Evolutionary conservation across 1,140 invertebrate species (phyloP).

Genomic region (Brachionus calyciflorus): DNA sequence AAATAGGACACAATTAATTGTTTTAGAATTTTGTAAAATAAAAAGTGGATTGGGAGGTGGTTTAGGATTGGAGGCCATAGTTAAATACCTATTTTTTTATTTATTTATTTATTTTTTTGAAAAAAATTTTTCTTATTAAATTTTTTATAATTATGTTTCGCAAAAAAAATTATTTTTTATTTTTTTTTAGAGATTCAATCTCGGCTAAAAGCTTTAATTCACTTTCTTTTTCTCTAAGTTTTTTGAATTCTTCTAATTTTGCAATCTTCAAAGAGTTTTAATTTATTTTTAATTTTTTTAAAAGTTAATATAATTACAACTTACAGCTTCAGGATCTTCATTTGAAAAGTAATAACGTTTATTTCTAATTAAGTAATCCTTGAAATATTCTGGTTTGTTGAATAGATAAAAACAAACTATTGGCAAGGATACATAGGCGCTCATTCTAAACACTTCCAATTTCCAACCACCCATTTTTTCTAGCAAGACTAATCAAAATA

Average conservation of each 20-base stretch:
- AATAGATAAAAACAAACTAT: constrained; percentile 46
- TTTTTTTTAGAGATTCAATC: constrained; percentile 45
- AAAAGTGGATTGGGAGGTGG: constrained; percentile 2
- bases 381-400: constrained; percentile 47
- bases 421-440: constrained; percentile 27
- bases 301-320: background rate
- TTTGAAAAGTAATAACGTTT: constrained; percentile 39
- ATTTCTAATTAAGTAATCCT: constrained; percentile 36
- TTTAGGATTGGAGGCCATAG: background rate
- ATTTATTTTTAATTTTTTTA: background rate
- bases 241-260: constrained; percentile 41
- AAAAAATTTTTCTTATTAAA: background rate
- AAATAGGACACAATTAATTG: constrained; percentile 25
- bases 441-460: constrained; percentile 45
- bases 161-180: constrained; percentile 23
- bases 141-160: background rate
- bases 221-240: constrained; percentile 22
- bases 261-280: constrained; percentile 11
- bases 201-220: constrained; percentile 26
- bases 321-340: constrained; percentile 30
- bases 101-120: no score
- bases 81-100: background rate
- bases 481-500: background rate
- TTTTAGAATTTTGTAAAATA: constrained; percentile 32
- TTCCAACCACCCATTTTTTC: constrained; percentile 42